Percentiles rank a stretch among this genome's conserved stretches.
phyloP scores from a whole-genome alignment of 2,888 invertebrate genomes.

The Napeogenes inachia region DNA sequence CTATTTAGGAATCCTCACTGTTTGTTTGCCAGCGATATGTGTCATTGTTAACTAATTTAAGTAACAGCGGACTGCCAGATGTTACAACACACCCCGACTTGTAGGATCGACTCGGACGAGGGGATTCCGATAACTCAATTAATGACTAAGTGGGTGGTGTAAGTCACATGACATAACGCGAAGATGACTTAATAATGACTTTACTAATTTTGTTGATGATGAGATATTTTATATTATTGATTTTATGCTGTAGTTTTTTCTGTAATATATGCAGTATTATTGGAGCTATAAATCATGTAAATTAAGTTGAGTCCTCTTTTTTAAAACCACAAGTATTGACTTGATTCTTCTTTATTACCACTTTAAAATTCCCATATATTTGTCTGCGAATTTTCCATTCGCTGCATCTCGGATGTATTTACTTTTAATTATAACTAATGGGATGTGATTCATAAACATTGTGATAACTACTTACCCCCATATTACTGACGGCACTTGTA shows the following conservation, averaged over 20 bases:
- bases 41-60: slow-evolving; percentile 78
- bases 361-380: slow-evolving; percentile 10
- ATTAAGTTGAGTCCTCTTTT: too few relatives aligned
- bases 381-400: slow-evolving; percentile 16
- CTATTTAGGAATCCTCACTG: slow-evolving; percentile 73
- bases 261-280: slow-evolving; percentile 38
- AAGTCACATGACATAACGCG: not conserved
- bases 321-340: slow-evolving; percentile 3
- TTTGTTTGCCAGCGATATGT: slow-evolving; percentile 77
- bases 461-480: slow-evolving; percentile 25
- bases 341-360: not conserved
- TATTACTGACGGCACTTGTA: slow-evolving; percentile 38
- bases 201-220: too few relatives aligned
- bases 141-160: slow-evolving; percentile 18
- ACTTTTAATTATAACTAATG: slow-evolving; percentile 26
- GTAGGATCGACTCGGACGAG: slow-evolving; percentile 42
- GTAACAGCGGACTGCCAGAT: slow-evolving; percentile 71
- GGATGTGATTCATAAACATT: slow-evolving; percentile 19
- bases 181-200: not conserved
- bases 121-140: slow-evolving; percentile 50
- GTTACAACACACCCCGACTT: slow-evolving; percentile 59
- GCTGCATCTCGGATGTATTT: slow-evolving; percentile 14
- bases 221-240: too few relatives aligned
- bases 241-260: too few relatives aligned
- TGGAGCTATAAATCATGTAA: slow-evolving; percentile 15